Evolutionary conservation across 1,140 invertebrate species (phyloP).

Genomic region (Episyrphus balteatus): DNA sequence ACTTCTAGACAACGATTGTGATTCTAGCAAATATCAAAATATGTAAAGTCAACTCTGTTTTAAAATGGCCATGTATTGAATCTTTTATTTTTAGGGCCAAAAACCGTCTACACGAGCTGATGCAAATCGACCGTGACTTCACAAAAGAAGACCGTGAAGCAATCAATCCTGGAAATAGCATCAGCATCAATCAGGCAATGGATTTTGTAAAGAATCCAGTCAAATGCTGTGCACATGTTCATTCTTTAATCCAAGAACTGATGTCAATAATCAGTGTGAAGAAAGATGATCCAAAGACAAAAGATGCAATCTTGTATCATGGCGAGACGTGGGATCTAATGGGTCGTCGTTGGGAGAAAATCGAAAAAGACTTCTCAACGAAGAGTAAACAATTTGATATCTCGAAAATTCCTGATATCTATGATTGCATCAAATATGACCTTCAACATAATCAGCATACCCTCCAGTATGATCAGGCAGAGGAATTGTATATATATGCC

Average conservation of each 20-base stretch:
- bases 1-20: conserved; percentile 93
- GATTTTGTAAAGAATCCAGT: conserved; percentile 95
- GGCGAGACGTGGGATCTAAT: conserved; percentile 99
- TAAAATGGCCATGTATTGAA: neutral
- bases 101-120: conserved; percentile 81
- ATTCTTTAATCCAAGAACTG: conserved; percentile 73
- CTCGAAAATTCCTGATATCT: conserved; percentile 98
- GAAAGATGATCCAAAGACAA: conserved; percentile 77
- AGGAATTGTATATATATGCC: conserved; percentile 89
- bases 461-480: conserved; percentile 84
- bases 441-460: conserved; percentile 95
- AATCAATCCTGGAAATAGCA: conserved; percentile 82
- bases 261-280: conserved; percentile 76
- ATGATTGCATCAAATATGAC: conserved; percentile 99
- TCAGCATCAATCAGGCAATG: conserved; percentile 78
- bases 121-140: conserved; percentile 86
- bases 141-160: conserved; percentile 69
- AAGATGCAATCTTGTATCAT: conserved; percentile 88
- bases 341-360: conserved; percentile 94
- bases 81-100: conserved; percentile 65
- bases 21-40: conserved; percentile 91
- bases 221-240: conserved; percentile 82
- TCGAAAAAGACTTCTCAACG: conserved; percentile 95
- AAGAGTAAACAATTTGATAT: conserved; percentile 90
- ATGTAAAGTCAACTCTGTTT: conserved; percentile 52